Percentiles rank a stretch among this genome's conserved stretches.
phyloP scores from a whole-genome alignment of 2,888 invertebrate species.

The Melinaea menophilus region DNA sequence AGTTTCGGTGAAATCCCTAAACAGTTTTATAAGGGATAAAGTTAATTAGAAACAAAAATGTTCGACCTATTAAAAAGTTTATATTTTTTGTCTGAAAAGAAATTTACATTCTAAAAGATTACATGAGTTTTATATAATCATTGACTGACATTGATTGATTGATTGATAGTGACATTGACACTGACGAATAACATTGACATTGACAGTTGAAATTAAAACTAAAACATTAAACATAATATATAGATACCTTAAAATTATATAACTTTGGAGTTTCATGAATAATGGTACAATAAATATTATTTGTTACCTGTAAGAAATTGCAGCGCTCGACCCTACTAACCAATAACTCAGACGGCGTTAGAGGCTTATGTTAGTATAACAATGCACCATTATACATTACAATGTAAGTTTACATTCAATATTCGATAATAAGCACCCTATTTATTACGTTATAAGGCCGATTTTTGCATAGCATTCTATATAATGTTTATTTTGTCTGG shows the following conservation, averaged over 20 bases:
- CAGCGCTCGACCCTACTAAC: conserved; percentile 32
- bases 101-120: too few relatives aligned
- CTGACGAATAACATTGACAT: neutral
- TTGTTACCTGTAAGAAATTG: conserved; percentile 30
- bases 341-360: conserved; percentile 45
- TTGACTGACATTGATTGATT: too few relatives aligned
- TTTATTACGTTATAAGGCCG: conserved; percentile 6
- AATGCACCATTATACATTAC: conserved; percentile 38
- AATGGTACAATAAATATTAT: conserved; percentile 27
- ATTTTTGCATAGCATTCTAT: conserved; percentile 11
- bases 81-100: too few relatives aligned
- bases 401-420: conserved; percentile 22
- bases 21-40: too few relatives aligned
- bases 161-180: too few relatives aligned
- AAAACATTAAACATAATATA: too few relatives aligned
- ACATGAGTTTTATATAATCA: too few relatives aligned
- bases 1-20: too few relatives aligned
- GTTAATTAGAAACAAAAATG: too few relatives aligned
- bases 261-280: conserved; percentile 24
- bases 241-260: too few relatives aligned
- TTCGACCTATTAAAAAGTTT: too few relatives aligned
- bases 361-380: conserved; percentile 37
- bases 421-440: conserved; percentile 16
- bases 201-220: neutral
- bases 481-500: conserved; percentile 35